These are phyloP conservation scores for Colletes collaris DNA, from an alignment of 2,888 invertebrate species.

Conservation along the genomic window DNA sequence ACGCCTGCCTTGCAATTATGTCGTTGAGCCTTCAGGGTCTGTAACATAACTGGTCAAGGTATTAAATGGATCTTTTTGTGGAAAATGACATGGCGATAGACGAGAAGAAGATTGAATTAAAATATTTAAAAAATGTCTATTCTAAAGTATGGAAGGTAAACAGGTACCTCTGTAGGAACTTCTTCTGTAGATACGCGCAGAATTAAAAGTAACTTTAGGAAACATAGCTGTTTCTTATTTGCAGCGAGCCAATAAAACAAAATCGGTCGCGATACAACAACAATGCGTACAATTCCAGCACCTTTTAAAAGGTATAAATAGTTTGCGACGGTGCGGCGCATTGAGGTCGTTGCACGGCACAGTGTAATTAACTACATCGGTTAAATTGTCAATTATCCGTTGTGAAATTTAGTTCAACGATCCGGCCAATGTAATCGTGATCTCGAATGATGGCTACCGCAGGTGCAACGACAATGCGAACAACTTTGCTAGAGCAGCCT, in stretches of 20 bases:
- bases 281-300: background rate
- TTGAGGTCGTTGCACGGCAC: constrained; percentile 50
- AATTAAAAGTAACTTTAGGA: too few species aligned
- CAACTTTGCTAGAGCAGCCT: background rate
- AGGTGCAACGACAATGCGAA: constrained; percentile 44
- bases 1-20: constrained; percentile 74
- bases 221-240: too few species aligned
- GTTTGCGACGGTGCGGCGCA: constrained; percentile 26
- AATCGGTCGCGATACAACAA: background rate
- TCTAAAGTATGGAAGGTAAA: too few species aligned
- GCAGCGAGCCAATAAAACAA: background rate
- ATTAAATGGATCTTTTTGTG: constrained; percentile 33
- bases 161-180: too few species aligned
- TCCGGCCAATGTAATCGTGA: constrained; percentile 53
- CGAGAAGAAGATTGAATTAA: too few species aligned
- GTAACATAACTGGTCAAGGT: constrained; percentile 29
- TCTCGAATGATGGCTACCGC: constrained; percentile 42
- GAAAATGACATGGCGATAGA: constrained; percentile 9
- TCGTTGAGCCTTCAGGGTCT: constrained; percentile 73
- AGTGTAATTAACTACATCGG: constrained; percentile 48
- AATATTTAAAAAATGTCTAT: too few species aligned
- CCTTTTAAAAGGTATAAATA: constrained; percentile 36
- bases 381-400: constrained; percentile 65
- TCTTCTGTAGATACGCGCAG: too few species aligned
- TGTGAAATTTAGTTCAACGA: constrained; percentile 64